Evolutionary conservation across 2,888 invertebrate species (phyloP).

Genomic region (Panzeria rudis): DNA sequence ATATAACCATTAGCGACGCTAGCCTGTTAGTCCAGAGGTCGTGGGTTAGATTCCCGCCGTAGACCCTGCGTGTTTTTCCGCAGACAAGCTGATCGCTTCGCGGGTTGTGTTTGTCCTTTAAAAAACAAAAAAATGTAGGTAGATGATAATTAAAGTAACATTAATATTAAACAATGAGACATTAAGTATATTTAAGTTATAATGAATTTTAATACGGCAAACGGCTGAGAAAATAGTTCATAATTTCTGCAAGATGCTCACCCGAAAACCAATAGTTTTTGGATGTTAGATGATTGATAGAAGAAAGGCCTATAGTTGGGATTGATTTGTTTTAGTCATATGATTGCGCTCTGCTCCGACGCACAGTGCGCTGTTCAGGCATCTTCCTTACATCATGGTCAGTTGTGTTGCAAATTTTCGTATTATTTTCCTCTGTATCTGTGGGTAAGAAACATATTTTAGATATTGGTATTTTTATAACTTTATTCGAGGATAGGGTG

Average conservation of each 20-base stretch:
- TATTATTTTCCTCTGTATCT: background rate
- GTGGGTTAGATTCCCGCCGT: too few relatives aligned
- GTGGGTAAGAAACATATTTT: slow-evolving; percentile 33
- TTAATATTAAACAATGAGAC: background rate
- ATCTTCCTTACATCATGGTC: background rate
- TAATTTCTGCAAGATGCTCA: background rate
- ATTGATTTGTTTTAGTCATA: slow-evolving; percentile 15
- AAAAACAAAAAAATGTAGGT: too few relatives aligned
- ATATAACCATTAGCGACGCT: too few relatives aligned
- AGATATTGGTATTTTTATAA: slow-evolving; percentile 35
- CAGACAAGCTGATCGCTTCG: too few relatives aligned
- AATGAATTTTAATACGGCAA: background rate
- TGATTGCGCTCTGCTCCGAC: slow-evolving; percentile 49
- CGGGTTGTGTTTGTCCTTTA: too few relatives aligned
- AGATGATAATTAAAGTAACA: background rate
- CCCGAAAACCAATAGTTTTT: slow-evolving; percentile 17
- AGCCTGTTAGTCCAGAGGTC: too few relatives aligned
- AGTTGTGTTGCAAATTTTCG: background rate
- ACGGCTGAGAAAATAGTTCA: background rate
- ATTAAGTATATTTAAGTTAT: background rate
- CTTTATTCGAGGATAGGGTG: slow-evolving; percentile 10
- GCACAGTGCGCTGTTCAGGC: slow-evolving; percentile 13
- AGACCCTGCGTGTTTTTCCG: too few relatives aligned
- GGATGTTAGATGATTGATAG: too few relatives aligned
- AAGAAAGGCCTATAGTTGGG: slow-evolving; percentile 13